Percentiles rank a stretch among this genome's conserved stretches.
phyloP scores from a whole-genome alignment of 2,113 vertebrate species.

The Octodon degus region DNA sequence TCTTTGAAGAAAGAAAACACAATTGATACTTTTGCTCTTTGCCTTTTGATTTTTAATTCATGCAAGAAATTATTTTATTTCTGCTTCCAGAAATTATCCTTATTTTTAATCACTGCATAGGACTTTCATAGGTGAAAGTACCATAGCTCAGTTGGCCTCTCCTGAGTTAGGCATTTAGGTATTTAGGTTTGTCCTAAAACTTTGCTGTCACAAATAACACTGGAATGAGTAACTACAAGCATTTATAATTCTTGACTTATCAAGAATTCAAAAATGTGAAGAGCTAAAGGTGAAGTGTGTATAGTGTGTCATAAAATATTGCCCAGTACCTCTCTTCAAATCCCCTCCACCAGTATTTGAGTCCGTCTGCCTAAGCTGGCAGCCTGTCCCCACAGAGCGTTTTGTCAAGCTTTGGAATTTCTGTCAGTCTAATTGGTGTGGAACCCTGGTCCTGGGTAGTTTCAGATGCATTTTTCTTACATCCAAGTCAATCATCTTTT shows the following conservation, averaged over 20 bases:
- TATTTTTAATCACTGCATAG: background rate
- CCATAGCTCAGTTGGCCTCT: accelerated
- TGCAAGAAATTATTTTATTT: background rate
- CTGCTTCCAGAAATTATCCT: background rate
- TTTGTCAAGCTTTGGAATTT: background rate
- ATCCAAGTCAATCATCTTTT: background rate
- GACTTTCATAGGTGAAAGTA: background rate
- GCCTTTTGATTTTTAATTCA: background rate
- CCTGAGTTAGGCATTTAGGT: background rate
- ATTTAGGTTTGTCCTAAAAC: background rate
- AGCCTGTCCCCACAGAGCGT: background rate
- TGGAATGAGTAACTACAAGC: background rate
- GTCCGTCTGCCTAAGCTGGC: background rate
- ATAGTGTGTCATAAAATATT: background rate
- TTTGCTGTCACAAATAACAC: background rate
- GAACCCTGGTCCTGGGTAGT: background rate
- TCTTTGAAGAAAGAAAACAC: background rate
- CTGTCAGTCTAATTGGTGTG: background rate
- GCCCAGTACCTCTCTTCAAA: background rate
- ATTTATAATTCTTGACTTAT: background rate
- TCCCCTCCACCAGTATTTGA: background rate
- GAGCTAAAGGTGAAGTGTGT: background rate
- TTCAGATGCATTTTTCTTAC: background rate
- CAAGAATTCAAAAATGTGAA: background rate
- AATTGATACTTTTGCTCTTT: background rate